Evolutionary conservation across 2,797 vertebrate species (phyloP), one percentile per base, ranked within the genome.

Genomic region (Meriones psammophilus): DNA sequence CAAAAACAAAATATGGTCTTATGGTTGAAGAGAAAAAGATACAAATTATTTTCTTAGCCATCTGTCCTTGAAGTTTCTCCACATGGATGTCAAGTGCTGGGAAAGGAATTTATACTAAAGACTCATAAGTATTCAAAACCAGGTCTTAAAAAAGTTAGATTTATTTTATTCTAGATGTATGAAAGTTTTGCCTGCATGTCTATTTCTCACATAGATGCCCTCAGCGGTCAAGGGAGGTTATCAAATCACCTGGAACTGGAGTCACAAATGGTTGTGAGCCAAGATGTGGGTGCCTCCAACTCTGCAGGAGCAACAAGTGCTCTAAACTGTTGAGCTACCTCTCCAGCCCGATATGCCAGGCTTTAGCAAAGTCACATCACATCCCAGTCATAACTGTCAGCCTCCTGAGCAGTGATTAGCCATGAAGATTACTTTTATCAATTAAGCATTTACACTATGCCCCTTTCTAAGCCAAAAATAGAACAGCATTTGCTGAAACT

Each of bases 1-100:
- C 28, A 3, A 22, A 50, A 71, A 56, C 12, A 68, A 97, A 95
- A 95, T 88, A 94, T 46, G 60, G 24, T 60, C 22, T 60, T 81
- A 20, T 50, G 60, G 28, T 17, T 33, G 81, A 4, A 54, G 39
- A 66, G n/a, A 20, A 87, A 83, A 94, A 81, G 1, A 94, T 17
- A 74, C 83, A 92, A 95, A 91, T 76, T 90, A 26, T 92, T 96
- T 79, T 77, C 62, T 81, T 86, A 86, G 8, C 42, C 50, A 92
- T 73, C 42, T 91, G 56, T 56, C 76, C 73, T 86, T 87, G 22
- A 96, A 62, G 62, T 80, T 87, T 96, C 83, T 92, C 80, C 30
- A 91, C 9, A 74, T 46, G 36, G 89, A 81, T 85, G 18, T 74
- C 9, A 95, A 92, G 30, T 78, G 9, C 46, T 91, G n/a, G 42